These are phyloP conservation scores for Malachius bipustulatus DNA, from an alignment of 2,888 invertebrate species.

Conservation along the genomic window DNA sequence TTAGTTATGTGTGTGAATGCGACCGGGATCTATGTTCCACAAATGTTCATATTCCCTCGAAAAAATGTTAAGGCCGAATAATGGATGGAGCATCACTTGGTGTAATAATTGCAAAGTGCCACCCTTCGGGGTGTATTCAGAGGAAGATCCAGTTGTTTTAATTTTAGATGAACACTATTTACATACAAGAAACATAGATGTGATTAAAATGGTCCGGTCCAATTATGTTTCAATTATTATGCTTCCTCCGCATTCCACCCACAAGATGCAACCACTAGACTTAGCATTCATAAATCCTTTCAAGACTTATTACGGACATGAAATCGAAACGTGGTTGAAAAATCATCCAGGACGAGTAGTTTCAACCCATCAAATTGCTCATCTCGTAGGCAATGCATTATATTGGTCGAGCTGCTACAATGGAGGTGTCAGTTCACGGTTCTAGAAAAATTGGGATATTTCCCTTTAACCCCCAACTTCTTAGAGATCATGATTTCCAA, in stretches of 20 bases:
- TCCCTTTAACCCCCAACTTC: constrained; percentile 10
- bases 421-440: constrained; percentile 8
- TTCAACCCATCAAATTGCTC: too few species aligned
- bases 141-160: not conserved
- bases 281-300: constrained; percentile 4
- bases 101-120: constrained; percentile 8
- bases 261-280: constrained; percentile 6
- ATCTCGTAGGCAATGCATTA: too few species aligned
- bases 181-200: constrained; percentile 6
- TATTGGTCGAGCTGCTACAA: constrained; percentile 4
- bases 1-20: constrained; percentile 15
- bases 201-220: too few species aligned
- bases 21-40: constrained; percentile 14
- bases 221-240: constrained; percentile 1
- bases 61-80: constrained; percentile 3
- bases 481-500: constrained; percentile 13
- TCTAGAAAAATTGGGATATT: constrained; percentile 13
- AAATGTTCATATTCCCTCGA: constrained; percentile 7
- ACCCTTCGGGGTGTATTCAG: constrained; percentile 4
- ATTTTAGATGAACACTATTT: constrained; percentile 4
- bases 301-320: constrained; percentile 10
- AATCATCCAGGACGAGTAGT: constrained; percentile 8
- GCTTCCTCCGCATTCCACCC: constrained; percentile 5
- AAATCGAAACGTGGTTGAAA: constrained; percentile 9
- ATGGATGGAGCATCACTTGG: too few species aligned